A percentile compares a stretch with the other conserved stretches of the same genome.
Conservation (phyloP, 2,888 invertebrate species). For the Kuschelorhynchus macadamiae region DNA sequence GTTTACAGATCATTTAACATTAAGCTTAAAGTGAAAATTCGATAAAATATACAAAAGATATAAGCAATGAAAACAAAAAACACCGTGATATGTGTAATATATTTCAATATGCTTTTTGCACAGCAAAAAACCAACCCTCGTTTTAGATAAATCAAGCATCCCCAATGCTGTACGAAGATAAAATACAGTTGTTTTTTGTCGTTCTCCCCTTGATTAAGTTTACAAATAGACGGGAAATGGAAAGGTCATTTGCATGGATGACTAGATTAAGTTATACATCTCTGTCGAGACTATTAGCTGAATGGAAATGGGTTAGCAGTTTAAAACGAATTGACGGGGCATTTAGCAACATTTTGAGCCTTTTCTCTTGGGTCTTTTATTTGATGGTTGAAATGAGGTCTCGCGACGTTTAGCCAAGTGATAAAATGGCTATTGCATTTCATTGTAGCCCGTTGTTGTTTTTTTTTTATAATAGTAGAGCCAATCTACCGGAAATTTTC, state of each 20-base stretch:
- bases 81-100: constrained; percentile 5
- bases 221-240: constrained; percentile 54
- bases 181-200: constrained; percentile 38
- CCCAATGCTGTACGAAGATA: constrained; percentile 14
- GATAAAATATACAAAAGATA: no score
- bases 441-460: no score
- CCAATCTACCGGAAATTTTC: no score
- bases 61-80: constrained; percentile 11
- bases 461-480: no score
- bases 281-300: constrained; percentile 52
- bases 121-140: constrained; percentile 4
- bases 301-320: constrained; percentile 35
- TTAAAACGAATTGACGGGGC: constrained; percentile 30
- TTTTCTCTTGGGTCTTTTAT: constrained; percentile 13
- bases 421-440: no score
- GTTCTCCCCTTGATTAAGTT: constrained; percentile 43
- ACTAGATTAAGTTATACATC: constrained; percentile 56
- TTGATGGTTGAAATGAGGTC: not conserved
- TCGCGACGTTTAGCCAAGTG: not conserved
- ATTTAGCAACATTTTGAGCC: constrained; percentile 31
- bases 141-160: constrained; percentile 19
- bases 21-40: no score
- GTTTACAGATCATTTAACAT: no score
- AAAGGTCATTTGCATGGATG: constrained; percentile 59
- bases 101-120: constrained; percentile 25